These are phyloP conservation scores for Clarias laeviceps DNA, from an alignment of 2,797 vertebrate species.

Conservation along the genomic window DNA sequence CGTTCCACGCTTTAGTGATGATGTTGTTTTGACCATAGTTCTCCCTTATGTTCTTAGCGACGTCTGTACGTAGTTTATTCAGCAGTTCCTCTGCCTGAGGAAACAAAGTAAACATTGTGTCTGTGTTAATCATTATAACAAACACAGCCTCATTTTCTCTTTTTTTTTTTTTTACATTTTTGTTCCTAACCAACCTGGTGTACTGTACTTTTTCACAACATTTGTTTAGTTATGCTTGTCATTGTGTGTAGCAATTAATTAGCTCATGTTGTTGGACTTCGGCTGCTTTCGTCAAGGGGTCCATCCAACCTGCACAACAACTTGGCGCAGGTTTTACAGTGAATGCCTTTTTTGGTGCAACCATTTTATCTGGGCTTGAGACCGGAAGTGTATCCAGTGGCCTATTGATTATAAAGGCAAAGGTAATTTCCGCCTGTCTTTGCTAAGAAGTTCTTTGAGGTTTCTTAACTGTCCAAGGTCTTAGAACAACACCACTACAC, in stretches of 20 bases:
- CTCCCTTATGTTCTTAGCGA: constrained; percentile 33
- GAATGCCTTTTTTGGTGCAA: too few relatives aligned
- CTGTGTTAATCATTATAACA: neutral
- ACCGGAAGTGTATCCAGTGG: too few relatives aligned
- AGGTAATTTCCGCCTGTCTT: neutral
- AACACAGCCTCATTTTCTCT: neutral
- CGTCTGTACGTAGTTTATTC: constrained; percentile 22
- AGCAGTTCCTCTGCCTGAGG: constrained; percentile 67
- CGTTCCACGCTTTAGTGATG: constrained; percentile 68
- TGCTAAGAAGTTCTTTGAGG: neutral
- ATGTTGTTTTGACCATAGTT: constrained; percentile 42
- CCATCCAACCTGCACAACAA: too few relatives aligned
- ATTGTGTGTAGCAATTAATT: neutral
- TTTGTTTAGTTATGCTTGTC: neutral
- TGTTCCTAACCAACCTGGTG: neutral
- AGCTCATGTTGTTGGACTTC: too few relatives aligned
- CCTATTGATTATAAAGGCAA: neutral
- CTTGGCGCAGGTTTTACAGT: too few relatives aligned
- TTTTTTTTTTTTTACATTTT: neutral
- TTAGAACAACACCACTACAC: too few relatives aligned
- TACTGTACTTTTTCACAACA: neutral
- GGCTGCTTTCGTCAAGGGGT: too few relatives aligned
- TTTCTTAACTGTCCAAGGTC: neutral
- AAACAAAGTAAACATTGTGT: neutral
- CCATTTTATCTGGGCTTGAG: too few relatives aligned